Evolutionary conservation across 1,140 invertebrate genomes (phyloP), one percentile per base, ranked within the genome.

Genomic region (Nautilus pompilius): DNA sequence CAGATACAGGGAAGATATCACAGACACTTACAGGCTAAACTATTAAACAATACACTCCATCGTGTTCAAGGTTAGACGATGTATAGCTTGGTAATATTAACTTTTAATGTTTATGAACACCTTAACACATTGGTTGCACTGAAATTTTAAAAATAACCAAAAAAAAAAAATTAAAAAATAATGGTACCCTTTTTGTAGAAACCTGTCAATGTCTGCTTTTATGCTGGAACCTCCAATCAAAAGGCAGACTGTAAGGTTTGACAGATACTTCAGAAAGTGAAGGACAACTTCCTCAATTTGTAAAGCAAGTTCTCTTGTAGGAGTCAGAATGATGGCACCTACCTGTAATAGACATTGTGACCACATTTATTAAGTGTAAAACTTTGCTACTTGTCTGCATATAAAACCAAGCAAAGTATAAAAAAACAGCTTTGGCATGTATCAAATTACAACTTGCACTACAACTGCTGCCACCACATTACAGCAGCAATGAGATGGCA

Each of bases 281-380:
- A 79, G 62, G 3, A 92, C 77, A 60, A 95, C 92, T 75, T 91
- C 88, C 74, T 87, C 88, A 68, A 92, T 98, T 83, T 99, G 96
- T 36, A 87, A 84, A 1, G 95, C 95, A 36, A 99, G 80, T 84
- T 99, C 96, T 77, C 95, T 84, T 2, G 95, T 98, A 1, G 96
- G 96, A 3, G 93, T 95, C 65, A 99, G 89, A 61, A 99, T 88
- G 5, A 98, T 84, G 1, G 89, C 91, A 56, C 91, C 93, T 65
- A 97, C 86, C 75, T 79, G 51, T 29, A 67, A 67, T 13, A 59
- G 2, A 46, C 5, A 46, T 28, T 5, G 28, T 56, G 6, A 53
- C 5, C 4, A 61, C 22, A n/a, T 17, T 6, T 58, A 34, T 13
- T 6, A 36, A 17, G 26, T 28, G 13, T 4, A 15, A 33, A 20